Base-by-base conservation (phyloP, 2,888 invertebrate species). In the Phragmatobia fuliginosa region DNA sequence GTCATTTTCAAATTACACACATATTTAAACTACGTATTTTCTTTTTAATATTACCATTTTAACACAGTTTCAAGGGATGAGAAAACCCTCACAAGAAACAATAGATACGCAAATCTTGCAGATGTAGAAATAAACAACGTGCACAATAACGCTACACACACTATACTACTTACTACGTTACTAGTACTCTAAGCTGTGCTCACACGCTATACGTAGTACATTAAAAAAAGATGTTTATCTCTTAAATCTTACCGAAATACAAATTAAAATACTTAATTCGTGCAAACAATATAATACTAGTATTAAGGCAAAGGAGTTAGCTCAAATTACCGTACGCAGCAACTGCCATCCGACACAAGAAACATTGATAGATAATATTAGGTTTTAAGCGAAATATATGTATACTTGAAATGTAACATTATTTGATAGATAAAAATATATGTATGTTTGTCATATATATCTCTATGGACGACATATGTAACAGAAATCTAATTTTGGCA, bases 121-220 rank as follows among this genome's bases (percentile, higher is more conserved):
- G 21, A 75, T 74, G 76, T 78, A 79, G 76, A 81, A 73, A 74
- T 79, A 79, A 80, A 78, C 79, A 81, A 80, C 79, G 74, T 68
- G 59, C 58, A 62, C 41, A 63, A 80, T 80, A 80, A 79, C 75
- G 71, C 68, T n/a, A n/a, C n/a, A n/a, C n/a, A n/a, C n/a, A n/a
- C 41, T 58, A 60, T 70, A 62, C 65, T 21, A 65, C 14, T n/a
- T 33, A 18, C 38, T 33, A 18, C 38, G 56, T 1, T 33, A 18
- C 45, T 59, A 62, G 33, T 62, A 67, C 7, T 21, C 18, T 31
- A 59, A 41, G n/a, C 18, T 59, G 25, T 33, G 10, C n/a, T 32
- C 33, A 60, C 59, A 33, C 33, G 11, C 38, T 59, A 31, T 36
- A 64, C n/a, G 45, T 63, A 63, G 45, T 63, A 63, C 32, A 52